phyloP scores from a whole-genome alignment of 2,888 invertebrate genomes.

The Nebria brevicollis region DNA sequence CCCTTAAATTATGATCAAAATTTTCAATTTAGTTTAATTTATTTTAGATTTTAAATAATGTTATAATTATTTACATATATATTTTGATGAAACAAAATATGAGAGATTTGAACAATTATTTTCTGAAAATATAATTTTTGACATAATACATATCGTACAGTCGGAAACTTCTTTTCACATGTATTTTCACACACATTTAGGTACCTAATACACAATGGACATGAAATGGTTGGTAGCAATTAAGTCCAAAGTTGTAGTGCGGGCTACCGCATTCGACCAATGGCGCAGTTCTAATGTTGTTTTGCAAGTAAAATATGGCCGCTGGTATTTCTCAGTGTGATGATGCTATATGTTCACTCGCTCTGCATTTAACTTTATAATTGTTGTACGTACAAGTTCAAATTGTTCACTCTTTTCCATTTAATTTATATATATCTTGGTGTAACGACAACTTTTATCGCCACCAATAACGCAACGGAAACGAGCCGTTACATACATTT shows the following conservation, averaged over 20 bases:
- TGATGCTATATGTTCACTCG: constrained; percentile 6
- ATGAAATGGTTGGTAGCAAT: neutral
- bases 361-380: constrained; percentile 42
- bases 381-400: constrained; percentile 29
- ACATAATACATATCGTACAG: too few relatives aligned
- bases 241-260: constrained; percentile 29
- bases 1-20: too few relatives aligned
- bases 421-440: constrained; percentile 21
- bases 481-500: constrained; percentile 7
- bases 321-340: neutral
- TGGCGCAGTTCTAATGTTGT: constrained; percentile 24
- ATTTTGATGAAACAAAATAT: too few relatives aligned
- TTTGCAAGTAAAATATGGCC: constrained; percentile 39
- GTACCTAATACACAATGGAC: too few relatives aligned
- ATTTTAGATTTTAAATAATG: too few relatives aligned
- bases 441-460: constrained; percentile 8
- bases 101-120: too few relatives aligned
- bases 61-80: too few relatives aligned
- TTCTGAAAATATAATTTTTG: too few relatives aligned
- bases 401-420: constrained; percentile 24
- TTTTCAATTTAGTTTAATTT: too few relatives aligned
- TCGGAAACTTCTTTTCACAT: too few relatives aligned
- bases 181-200: too few relatives aligned
- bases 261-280: constrained; percentile 19
- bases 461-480: constrained; percentile 8